phyloP scores from a whole-genome alignment of 1,140 invertebrate genomes.

The Ceratina calcarata region DNA sequence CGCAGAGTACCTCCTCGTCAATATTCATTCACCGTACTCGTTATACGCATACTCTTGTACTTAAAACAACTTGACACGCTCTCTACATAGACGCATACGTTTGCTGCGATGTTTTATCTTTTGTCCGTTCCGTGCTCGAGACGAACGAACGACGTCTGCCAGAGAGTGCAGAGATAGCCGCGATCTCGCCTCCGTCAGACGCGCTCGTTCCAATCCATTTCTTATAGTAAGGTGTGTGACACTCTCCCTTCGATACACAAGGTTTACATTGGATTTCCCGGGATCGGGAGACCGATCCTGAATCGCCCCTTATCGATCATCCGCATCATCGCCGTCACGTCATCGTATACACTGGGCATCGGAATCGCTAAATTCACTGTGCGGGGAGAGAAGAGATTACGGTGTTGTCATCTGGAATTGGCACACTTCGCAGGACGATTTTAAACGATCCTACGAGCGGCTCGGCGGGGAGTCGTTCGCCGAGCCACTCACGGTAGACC shows the following conservation, averaged over 20 bases:
- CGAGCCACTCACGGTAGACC: too few relatives aligned
- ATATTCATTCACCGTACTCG: slow-evolving; percentile 13
- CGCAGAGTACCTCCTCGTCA: slow-evolving; percentile 44
- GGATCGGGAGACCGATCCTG: neutral
- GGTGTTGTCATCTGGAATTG: slow-evolving; percentile 8
- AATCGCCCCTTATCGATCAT: neutral
- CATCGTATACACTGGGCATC: neutral
- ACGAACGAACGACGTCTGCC: neutral
- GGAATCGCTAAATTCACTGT: neutral
- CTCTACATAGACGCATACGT: slow-evolving; percentile 28
- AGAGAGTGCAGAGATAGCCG: slow-evolving; percentile 28
- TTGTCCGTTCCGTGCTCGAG: neutral
- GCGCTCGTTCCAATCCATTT: slow-evolving; percentile 77
- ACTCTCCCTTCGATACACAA: slow-evolving; percentile 62
- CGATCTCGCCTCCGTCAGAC: slow-evolving; percentile 65
- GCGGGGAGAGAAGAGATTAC: slow-evolving; percentile 24
- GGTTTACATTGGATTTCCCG: slow-evolving; percentile 78
- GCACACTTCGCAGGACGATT: neutral
- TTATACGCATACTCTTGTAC: slow-evolving; percentile 8
- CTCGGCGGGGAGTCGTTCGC: too few relatives aligned
- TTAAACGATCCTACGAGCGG: too few relatives aligned
- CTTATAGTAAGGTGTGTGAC: slow-evolving; percentile 79
- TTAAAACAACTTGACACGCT: neutral
- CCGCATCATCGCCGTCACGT: neutral
- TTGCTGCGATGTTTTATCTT: slow-evolving; percentile 12